Conservation (phyloP, 2,797 vertebrate species). For the Fistularia tabacaria region DNA sequence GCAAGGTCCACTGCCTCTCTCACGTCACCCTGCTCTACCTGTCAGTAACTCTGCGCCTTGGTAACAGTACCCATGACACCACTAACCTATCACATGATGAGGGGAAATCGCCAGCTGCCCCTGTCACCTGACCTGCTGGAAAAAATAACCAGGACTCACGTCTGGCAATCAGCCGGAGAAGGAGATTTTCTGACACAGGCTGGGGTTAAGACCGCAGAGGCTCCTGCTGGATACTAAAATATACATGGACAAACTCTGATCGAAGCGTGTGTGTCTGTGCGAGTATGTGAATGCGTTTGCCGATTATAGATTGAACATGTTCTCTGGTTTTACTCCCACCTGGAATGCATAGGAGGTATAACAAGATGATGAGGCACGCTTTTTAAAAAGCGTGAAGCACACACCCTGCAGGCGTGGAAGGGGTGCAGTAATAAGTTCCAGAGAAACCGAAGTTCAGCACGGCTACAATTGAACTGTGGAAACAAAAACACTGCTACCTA, state of each 20-base stretch:
- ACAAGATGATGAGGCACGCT: too few relatives aligned
- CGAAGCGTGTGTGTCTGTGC: background rate
- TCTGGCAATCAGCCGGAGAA: conserved; percentile 4
- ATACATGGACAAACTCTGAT: background rate
- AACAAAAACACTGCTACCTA: too few relatives aligned
- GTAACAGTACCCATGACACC: conserved; percentile 41
- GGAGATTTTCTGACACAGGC: conserved; percentile 4
- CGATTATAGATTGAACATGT: background rate
- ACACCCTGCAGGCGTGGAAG: too few relatives aligned
- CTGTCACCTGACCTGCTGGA: conserved; percentile 36
- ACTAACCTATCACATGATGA: conserved; percentile 44
- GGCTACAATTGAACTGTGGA: too few relatives aligned
- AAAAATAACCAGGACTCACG: conserved; percentile 35
- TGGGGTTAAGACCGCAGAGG: conserved; percentile 1
- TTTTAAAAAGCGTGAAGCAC: too few relatives aligned
- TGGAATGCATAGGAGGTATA: too few relatives aligned
- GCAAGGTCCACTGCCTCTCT: conserved; percentile 15
- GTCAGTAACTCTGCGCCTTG: conserved; percentile 33
- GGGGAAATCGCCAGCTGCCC: conserved; percentile 29
- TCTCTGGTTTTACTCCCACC: background rate
- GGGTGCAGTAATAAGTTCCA: too few relatives aligned
- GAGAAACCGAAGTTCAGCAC: too few relatives aligned
- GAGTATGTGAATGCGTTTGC: background rate
- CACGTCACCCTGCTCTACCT: conserved; percentile 37
- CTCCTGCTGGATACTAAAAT: background rate